Evolutionary conservation across 2,888 invertebrate genomes (phyloP).

Genomic region (Temnothorax unifasciatus): DNA sequence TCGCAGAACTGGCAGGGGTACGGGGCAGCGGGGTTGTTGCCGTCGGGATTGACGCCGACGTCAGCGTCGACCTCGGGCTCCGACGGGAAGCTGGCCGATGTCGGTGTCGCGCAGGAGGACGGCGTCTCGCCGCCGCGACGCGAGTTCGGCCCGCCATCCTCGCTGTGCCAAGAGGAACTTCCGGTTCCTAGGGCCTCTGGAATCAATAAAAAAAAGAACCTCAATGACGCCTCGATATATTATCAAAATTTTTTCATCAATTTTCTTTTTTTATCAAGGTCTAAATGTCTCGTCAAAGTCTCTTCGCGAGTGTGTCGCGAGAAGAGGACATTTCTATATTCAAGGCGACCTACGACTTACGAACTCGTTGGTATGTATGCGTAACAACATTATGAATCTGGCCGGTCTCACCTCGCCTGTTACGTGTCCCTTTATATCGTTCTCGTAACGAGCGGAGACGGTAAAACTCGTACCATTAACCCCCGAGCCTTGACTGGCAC

Average conservation of each 20-base stretch:
- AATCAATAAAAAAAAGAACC: slow-evolving; percentile 64
- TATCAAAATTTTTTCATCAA: background rate
- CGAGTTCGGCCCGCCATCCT: slow-evolving; percentile 88
- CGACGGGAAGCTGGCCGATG: slow-evolving; percentile 89
- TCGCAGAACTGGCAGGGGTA: slow-evolving; percentile 97
- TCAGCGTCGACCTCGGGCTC: slow-evolving; percentile 87
- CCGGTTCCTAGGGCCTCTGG: slow-evolving; percentile 90
- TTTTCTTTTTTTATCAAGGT: background rate
- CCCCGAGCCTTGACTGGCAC: slow-evolving; percentile 63
- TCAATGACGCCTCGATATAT: background rate
- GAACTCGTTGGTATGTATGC: slow-evolving; percentile 68
- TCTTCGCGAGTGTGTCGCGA: slow-evolving; percentile 74
- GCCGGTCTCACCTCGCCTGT: slow-evolving; percentile 75
- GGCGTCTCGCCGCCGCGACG: slow-evolving; percentile 87
- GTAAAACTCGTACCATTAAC: slow-evolving; percentile 82
- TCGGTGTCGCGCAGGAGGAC: slow-evolving; percentile 89
- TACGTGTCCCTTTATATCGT: slow-evolving; percentile 75
- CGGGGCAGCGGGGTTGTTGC: slow-evolving; percentile 88
- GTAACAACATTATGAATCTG: slow-evolving; percentile 66
- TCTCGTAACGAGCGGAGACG: slow-evolving; percentile 77
- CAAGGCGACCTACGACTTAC: slow-evolving; percentile 73
- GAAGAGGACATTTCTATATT: slow-evolving; percentile 74
- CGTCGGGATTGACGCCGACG: slow-evolving; percentile 77
- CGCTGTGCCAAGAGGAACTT: slow-evolving; percentile 90
- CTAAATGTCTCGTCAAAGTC: slow-evolving; percentile 61